These are phyloP conservation scores for Sinohyriopsis cumingii DNA, from an alignment of 2,888 invertebrate species.

Conservation along the genomic window DNA sequence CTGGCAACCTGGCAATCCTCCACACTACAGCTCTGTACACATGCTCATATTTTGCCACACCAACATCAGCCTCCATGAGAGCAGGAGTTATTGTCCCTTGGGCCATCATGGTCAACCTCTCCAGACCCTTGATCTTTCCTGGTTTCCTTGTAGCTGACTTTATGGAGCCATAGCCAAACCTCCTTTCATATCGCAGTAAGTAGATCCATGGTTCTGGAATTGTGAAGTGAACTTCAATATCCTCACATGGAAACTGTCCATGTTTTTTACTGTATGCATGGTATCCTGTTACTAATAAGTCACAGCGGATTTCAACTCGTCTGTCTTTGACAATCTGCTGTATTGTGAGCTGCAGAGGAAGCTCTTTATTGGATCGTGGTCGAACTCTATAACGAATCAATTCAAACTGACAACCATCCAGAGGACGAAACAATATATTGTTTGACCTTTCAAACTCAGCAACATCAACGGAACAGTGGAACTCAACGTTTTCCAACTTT, in stretches of 20 bases:
- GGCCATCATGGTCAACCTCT: conserved; percentile 70
- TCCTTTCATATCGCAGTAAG: conserved; percentile 97
- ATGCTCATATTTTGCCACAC: conserved; percentile 97
- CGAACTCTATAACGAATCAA: conserved; percentile 93
- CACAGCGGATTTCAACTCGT: conserved; percentile 94
- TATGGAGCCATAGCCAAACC: conserved; percentile 97
- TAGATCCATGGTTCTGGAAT: conserved; percentile 99
- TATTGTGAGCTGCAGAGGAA: conserved; percentile 95
- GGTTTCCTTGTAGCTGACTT: conserved; percentile 84
- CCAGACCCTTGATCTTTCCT: conserved; percentile 75
- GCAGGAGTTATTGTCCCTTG: conserved; percentile 67
- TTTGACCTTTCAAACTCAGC: conserved; percentile 84
- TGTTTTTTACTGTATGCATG: conserved; percentile 94
- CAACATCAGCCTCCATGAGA: conserved; percentile 81
- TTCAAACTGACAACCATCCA: conserved; percentile 98
- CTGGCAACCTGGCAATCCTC: conserved; percentile 97
- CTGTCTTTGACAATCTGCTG: conserved; percentile 76
- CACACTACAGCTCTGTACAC: conserved; percentile 97
- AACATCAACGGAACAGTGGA: conserved; percentile 93
- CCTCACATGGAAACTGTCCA: conserved; percentile 82
- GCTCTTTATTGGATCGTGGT: conserved; percentile 83
- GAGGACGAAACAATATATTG: conserved; percentile 79
- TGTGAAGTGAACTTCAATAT: conserved; percentile 92
- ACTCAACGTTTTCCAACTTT: conserved; percentile 92
- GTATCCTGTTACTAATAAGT: conserved; percentile 96